Conservation (phyloP, 1,140 invertebrate genomes). For the Dreissena polymorpha region DNA sequence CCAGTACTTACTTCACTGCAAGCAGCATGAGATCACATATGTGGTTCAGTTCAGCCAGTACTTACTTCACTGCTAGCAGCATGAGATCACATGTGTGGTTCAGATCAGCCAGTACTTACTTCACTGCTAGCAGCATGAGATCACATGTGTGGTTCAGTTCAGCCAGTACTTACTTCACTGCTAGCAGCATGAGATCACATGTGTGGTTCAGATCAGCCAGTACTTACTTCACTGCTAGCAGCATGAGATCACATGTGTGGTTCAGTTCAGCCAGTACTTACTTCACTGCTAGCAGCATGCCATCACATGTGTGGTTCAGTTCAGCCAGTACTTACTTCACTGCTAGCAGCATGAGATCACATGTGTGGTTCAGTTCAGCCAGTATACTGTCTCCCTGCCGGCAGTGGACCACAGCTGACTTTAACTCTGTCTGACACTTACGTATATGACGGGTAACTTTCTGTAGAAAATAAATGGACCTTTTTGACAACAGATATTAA, state of each 20-base stretch:
- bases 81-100: too few species aligned
- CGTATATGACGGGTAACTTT: conserved; percentile 40
- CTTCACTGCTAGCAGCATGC: too few species aligned
- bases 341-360: conserved; percentile 52
- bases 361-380: conserved; percentile 41
- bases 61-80: too few species aligned
- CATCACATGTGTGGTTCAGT: too few species aligned
- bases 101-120: too few species aligned
- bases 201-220: too few species aligned
- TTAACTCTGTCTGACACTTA: conserved; percentile 51
- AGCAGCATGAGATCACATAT: not conserved
- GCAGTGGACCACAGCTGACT: conserved; percentile 27
- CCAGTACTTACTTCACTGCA: not conserved
- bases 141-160: too few species aligned
- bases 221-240: not conserved
- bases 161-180: too few species aligned
- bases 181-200: too few species aligned
- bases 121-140: not conserved
- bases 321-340: conserved; percentile 51
- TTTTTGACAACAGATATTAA: too few species aligned
- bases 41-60: too few species aligned
- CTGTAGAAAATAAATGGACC: conserved; percentile 21
- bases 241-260: not conserved
- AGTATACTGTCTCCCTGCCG: conserved; percentile 37
- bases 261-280: too few species aligned